Evolutionary conservation across 2,797 vertebrate species (phyloP).

Genomic region (Mormyrops attenuatus): DNA sequence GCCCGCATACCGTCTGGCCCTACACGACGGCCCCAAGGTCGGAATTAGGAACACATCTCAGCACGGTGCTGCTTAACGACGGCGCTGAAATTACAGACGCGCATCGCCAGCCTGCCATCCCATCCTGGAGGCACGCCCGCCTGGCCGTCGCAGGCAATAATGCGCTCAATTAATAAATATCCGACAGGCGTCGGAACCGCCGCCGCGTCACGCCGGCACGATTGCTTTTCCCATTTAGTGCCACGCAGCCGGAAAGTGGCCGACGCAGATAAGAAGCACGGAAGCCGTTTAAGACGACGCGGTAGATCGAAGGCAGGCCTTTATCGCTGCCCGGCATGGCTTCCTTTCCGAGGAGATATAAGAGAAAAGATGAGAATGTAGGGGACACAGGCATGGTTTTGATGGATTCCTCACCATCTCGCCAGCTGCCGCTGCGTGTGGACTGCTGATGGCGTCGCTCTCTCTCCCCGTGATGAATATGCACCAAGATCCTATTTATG

Average conservation of each 20-base stretch:
- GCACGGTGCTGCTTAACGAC: slow-evolving; percentile 8
- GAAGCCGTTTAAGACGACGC: slow-evolving; percentile 33
- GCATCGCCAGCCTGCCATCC: neutral
- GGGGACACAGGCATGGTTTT: neutral
- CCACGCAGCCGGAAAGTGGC: slow-evolving; percentile 29
- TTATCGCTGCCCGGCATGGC: slow-evolving; percentile 32
- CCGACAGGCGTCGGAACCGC: slow-evolving; percentile 22
- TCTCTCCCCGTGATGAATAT: slow-evolving; percentile 1
- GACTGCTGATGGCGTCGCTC: neutral
- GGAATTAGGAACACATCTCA: slow-evolving; percentile 14
- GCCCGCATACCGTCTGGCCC: slow-evolving; percentile 11
- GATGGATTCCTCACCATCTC: neutral
- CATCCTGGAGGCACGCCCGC: neutral
- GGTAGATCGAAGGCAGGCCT: slow-evolving; percentile 27
- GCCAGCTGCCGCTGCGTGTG: neutral
- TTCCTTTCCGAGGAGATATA: slow-evolving; percentile 28
- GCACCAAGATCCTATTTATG: neutral
- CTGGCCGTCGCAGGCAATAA: slow-evolving; percentile 35
- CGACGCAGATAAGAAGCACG: slow-evolving; percentile 33
- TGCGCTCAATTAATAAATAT: slow-evolving; percentile 40
- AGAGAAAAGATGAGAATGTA: neutral
- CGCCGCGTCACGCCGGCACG: slow-evolving; percentile 16
- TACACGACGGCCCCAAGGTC: neutral
- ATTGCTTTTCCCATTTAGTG: slow-evolving; percentile 30
- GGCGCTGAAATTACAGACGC: slow-evolving; percentile 29